phyloP scores from a whole-genome alignment of 2,888 invertebrate genomes.

The Hirtodrosophila alboralis region DNA sequence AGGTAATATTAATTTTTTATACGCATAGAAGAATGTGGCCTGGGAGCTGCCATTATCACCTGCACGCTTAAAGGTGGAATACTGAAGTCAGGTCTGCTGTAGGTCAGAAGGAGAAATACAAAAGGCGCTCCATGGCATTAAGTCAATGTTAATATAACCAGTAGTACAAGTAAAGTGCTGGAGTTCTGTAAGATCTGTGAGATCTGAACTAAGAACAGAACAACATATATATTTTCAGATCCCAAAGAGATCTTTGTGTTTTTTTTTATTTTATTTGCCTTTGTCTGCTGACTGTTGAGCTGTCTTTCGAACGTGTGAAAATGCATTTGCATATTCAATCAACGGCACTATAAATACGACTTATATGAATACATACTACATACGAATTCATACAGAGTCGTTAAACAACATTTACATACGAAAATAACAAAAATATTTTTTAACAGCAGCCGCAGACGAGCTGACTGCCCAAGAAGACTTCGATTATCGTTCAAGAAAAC shows the following conservation, averaged over 20 bases:
- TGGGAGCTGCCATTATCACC: constrained; percentile 69
- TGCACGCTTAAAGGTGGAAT: constrained; percentile 20
- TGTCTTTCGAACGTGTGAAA: constrained; percentile 77
- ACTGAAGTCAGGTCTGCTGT: constrained; percentile 48
- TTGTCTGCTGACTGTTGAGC: constrained; percentile 51
- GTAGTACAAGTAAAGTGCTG: constrained; percentile 4
- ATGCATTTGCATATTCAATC: constrained; percentile 83
- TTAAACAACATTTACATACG: constrained; percentile 77
- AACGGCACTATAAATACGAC: constrained; percentile 74
- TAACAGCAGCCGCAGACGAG: constrained; percentile 45
- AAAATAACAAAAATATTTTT: constrained; percentile 67
- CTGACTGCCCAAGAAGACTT: constrained; percentile 19
- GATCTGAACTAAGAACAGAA: not conserved
- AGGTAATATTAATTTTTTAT: constrained; percentile 71
- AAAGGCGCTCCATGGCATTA: constrained; percentile 9
- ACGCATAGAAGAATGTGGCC: constrained; percentile 38
- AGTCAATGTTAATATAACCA: constrained; percentile 24
- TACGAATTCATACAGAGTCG: constrained; percentile 76
- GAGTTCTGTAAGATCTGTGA: constrained; percentile 3
- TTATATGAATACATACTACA: constrained; percentile 57
- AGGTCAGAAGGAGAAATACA: too few species aligned
- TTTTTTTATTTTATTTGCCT: constrained; percentile 33
- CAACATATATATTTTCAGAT: not conserved
- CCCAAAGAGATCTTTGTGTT: constrained; percentile 3
- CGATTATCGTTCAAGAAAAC: constrained; percentile 21